Percentiles rank a stretch among this genome's conserved stretches.
Conservation (phyloP, 2,113 vertebrate species). For the Anser brachyrhynchus region DNA sequence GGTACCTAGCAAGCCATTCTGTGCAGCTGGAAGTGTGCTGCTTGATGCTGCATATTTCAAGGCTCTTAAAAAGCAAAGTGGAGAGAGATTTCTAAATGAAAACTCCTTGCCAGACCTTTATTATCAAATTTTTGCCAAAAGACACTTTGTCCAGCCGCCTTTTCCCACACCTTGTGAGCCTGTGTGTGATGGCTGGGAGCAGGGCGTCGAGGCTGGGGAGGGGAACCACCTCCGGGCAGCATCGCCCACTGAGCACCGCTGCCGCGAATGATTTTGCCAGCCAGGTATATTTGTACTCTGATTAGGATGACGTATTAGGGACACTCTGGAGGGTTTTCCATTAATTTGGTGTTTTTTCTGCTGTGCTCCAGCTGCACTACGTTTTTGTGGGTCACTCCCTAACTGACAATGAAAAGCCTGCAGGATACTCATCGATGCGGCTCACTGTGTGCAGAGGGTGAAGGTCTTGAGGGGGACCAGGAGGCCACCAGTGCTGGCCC, state of each 20-base stretch:
- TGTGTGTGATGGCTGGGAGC: not conserved
- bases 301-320: not conserved
- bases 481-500: too few species aligned
- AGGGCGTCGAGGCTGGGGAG: not conserved
- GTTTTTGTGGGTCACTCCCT: not conserved
- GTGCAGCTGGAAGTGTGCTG: not conserved
- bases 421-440: too few species aligned
- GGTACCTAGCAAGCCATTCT: rapidly evolving
- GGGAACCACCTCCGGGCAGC: rapidly evolving
- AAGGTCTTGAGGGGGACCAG: not conserved
- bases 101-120: not conserved
- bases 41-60: not conserved
- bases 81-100: not conserved
- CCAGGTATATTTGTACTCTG: not conserved
- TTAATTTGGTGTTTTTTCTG: not conserved
- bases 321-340: not conserved
- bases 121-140: rapidly evolving
- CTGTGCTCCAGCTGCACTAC: too few species aligned
- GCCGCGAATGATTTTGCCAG: not conserved
- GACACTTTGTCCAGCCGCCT: not conserved
- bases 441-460: not conserved
- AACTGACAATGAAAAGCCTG: too few species aligned
- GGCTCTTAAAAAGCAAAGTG: not conserved
- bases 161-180: rapidly evolving
- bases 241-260: rapidly evolving